Evolutionary conservation across 2,888 invertebrate genomes (phyloP).

Genomic region (Ormyrus labotus): DNA sequence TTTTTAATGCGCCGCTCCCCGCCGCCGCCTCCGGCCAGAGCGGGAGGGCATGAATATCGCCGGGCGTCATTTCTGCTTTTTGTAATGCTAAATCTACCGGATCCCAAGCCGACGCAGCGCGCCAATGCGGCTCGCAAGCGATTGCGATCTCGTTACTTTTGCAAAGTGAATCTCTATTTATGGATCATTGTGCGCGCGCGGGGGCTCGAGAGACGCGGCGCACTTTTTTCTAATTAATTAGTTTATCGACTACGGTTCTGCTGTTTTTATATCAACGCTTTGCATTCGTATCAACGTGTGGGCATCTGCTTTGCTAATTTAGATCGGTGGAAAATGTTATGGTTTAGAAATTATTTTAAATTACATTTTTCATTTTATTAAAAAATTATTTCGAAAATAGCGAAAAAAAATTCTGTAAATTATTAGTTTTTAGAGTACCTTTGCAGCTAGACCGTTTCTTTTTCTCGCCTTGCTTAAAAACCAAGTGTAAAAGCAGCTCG

Average conservation of each 20-base stretch:
- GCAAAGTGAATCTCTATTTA: conserved; percentile 52
- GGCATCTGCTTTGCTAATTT: too few relatives aligned
- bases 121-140: background rate
- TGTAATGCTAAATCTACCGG: conserved; percentile 57
- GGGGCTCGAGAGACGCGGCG: too few relatives aligned
- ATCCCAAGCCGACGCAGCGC: background rate
- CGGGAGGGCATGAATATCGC: conserved; percentile 19
- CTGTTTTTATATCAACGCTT: too few relatives aligned
- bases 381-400: background rate
- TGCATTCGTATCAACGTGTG: too few relatives aligned
- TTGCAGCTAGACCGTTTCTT: too few relatives aligned
- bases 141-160: conserved; percentile 52
- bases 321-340: too few relatives aligned
- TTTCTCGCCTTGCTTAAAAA: too few relatives aligned
- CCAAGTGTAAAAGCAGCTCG: background rate
- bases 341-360: too few relatives aligned
- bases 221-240: too few relatives aligned
- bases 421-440: too few relatives aligned
- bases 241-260: too few relatives aligned
- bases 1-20: conserved; percentile 66
- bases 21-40: conserved; percentile 46
- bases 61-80: conserved; percentile 51
- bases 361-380: too few relatives aligned
- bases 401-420: background rate
- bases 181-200: conserved; percentile 24